Base-by-base conservation (phyloP, 2,113 vertebrate species). In the Ahaetulla prasina region DNA sequence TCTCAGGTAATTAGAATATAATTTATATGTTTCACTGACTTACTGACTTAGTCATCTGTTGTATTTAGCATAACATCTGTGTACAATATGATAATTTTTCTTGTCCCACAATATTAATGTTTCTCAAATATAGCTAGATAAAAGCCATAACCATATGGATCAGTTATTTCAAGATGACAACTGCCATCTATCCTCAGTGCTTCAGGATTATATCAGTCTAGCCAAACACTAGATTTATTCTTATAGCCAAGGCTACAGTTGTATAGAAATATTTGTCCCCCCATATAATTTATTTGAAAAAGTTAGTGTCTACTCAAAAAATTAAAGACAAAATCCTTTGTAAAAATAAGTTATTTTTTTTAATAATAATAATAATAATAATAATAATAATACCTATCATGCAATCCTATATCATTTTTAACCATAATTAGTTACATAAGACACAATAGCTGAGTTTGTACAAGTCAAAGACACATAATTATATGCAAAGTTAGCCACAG, bases 51-150 rank as follows among this genome's bases (percentile, higher is more conserved):
- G 43, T 63, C 57, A 96, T 89, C 91, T 90, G 91, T 94, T 94
- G 30, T 30, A 11, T 91, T 93, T 95, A 53, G 12, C 63, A 86
- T 91, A 96, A 95, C 94, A 97, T 96, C 93, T 96, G 95, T 95
- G 95, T 96, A 91, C 30, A 92, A 89, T 85, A 89, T 88, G 57
- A 94, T 89, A 92, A 90, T 92, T 92, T 27, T 7, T 49, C 60
- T 11, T 85, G 16, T 25, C 22, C 27, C n/a, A 57, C 55, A 91
- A 45, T 60, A 91, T 53, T 86, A 89, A 68, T 53, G n/a, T 85
- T 45, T 91, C 35, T 54, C 54, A 89, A 89, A 89, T 85, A 63
- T 60, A 57, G 47, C 74, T 91, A 92, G 74, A 43, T 88, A 94
- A 96, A 93, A 94, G 85, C 89, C 80, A 90, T 80, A 93, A 95